Conservation (phyloP, 2,113 vertebrate species). For the Kobus ellipsiprymnus region DNA sequence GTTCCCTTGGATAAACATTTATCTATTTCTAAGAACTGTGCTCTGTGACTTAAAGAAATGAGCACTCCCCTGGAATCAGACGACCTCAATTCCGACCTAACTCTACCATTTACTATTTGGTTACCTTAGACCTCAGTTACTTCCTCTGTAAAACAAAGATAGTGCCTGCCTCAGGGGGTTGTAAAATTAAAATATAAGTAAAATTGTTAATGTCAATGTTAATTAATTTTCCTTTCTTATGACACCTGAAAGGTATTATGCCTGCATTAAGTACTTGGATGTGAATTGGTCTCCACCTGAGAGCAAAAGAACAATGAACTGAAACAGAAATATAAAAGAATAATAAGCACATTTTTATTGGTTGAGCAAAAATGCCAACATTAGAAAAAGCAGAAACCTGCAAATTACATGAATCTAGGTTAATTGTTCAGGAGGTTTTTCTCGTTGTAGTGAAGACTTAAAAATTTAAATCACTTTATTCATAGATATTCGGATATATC, state of each 20-base stretch:
- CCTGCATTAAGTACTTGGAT: background rate
- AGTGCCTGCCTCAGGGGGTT: background rate
- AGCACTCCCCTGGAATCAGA: background rate
- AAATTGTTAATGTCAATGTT: slow-evolving; percentile 8
- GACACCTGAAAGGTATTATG: background rate
- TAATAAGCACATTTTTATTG: background rate
- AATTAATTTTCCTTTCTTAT: slow-evolving; percentile 42
- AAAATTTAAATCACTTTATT: slow-evolving; percentile 47
- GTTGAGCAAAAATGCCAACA: slow-evolving; percentile 31
- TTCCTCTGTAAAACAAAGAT: slow-evolving; percentile 21
- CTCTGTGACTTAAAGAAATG: slow-evolving; percentile 26
- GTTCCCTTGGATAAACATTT: background rate
- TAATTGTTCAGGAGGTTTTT: slow-evolving; percentile 52
- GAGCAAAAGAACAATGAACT: slow-evolving; percentile 12
- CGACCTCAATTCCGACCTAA: slow-evolving; percentile 22
- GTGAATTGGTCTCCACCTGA: slow-evolving; percentile 9
- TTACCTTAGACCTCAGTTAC: background rate
- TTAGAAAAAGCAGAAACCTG: slow-evolving; percentile 17
- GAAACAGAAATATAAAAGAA: background rate
- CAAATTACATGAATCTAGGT: slow-evolving; percentile 55
- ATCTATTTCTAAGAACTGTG: background rate
- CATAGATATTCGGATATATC: slow-evolving; percentile 42
- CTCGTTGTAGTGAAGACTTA: background rate
- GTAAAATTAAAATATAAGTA: slow-evolving; percentile 42
- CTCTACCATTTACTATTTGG: slow-evolving; percentile 27